Base-by-base conservation (phyloP, 2,888 invertebrate genomes). In the Thysanoteuthis rhombus region DNA sequence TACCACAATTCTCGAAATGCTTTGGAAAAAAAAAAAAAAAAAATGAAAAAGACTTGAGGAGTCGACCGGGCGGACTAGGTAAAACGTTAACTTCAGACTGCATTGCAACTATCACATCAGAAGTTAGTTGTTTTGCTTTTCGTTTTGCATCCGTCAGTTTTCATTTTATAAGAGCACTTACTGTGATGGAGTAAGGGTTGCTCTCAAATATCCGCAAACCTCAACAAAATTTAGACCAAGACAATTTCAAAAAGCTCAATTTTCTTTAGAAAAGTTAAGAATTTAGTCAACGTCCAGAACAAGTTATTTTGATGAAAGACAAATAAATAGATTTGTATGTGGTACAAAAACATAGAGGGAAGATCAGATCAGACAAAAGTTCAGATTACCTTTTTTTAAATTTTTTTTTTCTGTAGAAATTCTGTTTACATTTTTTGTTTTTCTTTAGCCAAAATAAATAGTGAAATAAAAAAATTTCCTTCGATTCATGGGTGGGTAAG, bases 61-160 rank as follows among this genome's bases (percentile, higher is more conserved):
- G 75, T 75, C 75, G 75, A 75, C 75, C 75, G 75, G 75, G 75
- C 75, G 75, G 75, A 75, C 75, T 75, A 75, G 75, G 75, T n/a
- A 75, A 75, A 75, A 75, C n/a, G n/a, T 75, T 75, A 75, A 75
- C 75, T 75, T 75, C 75, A 75, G 75, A 75, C 36, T 75, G 45
- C 92, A n/a, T 45, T 92, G 92, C 45, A 92, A 92, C 5, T 92
- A 92, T 92, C 92, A 92, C 92, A 92, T 92, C 92, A 92, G 92
- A 92, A 92, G 92, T 39, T 90, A 92, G 92, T 45, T 91, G 91
- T 91, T 92, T 91, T 42, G 90, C 40, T 91, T 91, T n/a, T 45
- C 40, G 92, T 92, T 92, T 92, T 92, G 92, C 42, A 92, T 45
- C 90, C 92, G 45, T 92, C 92, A 92, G 45, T 92, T 92, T 75